These are phyloP conservation scores for Drosophila arawakana DNA, from an alignment of 1,140 invertebrate species.

Conservation along the genomic window DNA sequence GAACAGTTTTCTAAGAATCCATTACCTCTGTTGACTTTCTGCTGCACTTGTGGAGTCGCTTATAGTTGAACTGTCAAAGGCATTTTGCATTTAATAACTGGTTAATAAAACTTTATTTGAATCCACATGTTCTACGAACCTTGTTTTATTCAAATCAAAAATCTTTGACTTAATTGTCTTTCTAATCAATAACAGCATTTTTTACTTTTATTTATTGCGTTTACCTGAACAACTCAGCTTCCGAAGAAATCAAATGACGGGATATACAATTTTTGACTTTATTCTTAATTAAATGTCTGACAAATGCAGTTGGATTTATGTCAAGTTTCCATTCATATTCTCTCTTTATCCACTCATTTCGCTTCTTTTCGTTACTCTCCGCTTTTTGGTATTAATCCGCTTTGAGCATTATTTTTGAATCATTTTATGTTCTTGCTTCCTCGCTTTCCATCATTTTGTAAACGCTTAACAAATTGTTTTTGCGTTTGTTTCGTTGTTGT, in stretches of 20 bases:
- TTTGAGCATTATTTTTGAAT: conserved; percentile 19
- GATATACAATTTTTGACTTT: not conserved
- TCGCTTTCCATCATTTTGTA: conserved; percentile 20
- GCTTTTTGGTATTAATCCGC: conserved; percentile 5
- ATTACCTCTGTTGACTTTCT: not conserved
- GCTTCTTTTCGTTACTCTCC: not conserved
- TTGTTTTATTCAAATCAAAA: too few species aligned
- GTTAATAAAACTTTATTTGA: too few species aligned
- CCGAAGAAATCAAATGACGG: too few species aligned
- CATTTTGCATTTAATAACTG: not conserved
- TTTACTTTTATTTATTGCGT: too few species aligned
- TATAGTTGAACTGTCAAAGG: not conserved
- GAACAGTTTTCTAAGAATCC: conserved; percentile 35
- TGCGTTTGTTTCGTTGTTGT: conserved; percentile 32
- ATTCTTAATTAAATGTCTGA: not conserved
- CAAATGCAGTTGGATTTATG: not conserved
- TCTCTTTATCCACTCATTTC: not conserved
- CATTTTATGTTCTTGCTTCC: conserved; percentile 6
- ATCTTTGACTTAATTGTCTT: too few species aligned
- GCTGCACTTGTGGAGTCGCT: not conserved
- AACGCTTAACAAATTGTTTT: conserved; percentile 68
- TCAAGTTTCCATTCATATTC: not conserved
- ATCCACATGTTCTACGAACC: too few species aligned
- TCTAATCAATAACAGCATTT: too few species aligned
- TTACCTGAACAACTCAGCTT: too few species aligned